phyloP scores from a whole-genome alignment of 2,797 vertebrate species.

The Nannoperca australis region DNA sequence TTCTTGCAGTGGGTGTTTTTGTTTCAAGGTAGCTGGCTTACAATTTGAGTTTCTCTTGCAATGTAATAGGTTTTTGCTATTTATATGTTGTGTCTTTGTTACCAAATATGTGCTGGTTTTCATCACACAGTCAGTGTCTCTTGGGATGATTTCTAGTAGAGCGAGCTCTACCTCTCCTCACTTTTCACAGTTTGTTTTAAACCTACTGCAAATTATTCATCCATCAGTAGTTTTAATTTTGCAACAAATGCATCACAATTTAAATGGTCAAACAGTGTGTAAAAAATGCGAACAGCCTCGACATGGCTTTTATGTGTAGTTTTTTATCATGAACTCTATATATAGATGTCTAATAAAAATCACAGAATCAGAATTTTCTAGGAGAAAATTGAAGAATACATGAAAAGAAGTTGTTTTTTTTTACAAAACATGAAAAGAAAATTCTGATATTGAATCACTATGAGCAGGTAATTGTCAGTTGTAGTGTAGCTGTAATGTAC shows the following conservation, averaged over 20 bases:
- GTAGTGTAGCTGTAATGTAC: conserved; percentile 84
- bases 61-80: conserved; percentile 75
- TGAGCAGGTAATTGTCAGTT: conserved; percentile 80
- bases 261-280: conserved; percentile 78
- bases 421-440: conserved; percentile 72
- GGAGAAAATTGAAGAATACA: conserved; percentile 71
- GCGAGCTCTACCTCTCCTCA: conserved; percentile 89
- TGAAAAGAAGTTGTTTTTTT: conserved; percentile 55
- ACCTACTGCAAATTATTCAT: conserved; percentile 75
- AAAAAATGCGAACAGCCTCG: conserved; percentile 70
- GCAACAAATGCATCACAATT: conserved; percentile 66
- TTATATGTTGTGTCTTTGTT: conserved; percentile 82
- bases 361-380: conserved; percentile 77
- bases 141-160: conserved; percentile 72
- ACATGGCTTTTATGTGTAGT: conserved; percentile 74
- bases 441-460: conserved; percentile 76
- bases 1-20: conserved; percentile 78
- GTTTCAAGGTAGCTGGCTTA: conserved; percentile 70
- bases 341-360: conserved; percentile 80
- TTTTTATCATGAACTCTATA: conserved; percentile 70
- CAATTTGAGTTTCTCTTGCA: conserved; percentile 66
- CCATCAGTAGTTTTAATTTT: conserved; percentile 79
- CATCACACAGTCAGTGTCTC: conserved; percentile 62
- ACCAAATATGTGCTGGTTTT: conserved; percentile 87
- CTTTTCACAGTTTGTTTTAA: conserved; percentile 79